phyloP scores from a whole-genome alignment of 2,113 vertebrate genomes.

The Corythaeola cristata region DNA sequence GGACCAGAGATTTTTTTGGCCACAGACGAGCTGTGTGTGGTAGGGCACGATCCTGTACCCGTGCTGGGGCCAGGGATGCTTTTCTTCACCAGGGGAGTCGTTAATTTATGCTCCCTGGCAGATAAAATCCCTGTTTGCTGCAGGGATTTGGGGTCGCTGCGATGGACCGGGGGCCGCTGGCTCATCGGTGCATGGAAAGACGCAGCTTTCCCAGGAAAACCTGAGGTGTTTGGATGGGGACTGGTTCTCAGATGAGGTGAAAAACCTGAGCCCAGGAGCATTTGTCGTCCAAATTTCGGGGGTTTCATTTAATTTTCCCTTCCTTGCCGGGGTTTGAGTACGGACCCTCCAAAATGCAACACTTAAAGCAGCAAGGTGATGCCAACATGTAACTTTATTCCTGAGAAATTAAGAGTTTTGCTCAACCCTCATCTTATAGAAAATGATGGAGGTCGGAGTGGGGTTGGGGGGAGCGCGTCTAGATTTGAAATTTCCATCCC shows the following conservation, averaged over 20 bases:
- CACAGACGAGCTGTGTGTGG: not conserved
- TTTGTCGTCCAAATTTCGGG: not conserved
- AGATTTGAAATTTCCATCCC: not conserved
- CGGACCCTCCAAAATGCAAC: not conserved
- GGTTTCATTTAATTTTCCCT: not conserved
- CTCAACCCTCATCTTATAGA: not conserved
- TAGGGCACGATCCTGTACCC: fast-evolving
- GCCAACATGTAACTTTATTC: not conserved
- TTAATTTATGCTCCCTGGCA: not conserved
- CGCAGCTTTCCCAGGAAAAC: not conserved
- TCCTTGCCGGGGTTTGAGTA: not conserved
- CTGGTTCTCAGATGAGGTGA: not conserved
- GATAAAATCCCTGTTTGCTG: not conserved
- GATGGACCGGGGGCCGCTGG: fast-evolving
- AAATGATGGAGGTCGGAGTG: not conserved
- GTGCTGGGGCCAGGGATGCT: not conserved
- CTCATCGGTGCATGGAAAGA: fast-evolving
- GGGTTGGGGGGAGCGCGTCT: no score
- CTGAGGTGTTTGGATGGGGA: not conserved
- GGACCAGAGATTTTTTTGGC: not conserved
- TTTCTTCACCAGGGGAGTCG: fast-evolving
- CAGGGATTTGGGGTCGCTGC: not conserved
- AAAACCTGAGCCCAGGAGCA: not conserved
- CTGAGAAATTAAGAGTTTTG: not conserved
- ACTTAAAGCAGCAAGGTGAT: not conserved